Base-by-base conservation (phyloP, 92 coral and sea anemone species). In the Paramuricea clavata region DNA sequence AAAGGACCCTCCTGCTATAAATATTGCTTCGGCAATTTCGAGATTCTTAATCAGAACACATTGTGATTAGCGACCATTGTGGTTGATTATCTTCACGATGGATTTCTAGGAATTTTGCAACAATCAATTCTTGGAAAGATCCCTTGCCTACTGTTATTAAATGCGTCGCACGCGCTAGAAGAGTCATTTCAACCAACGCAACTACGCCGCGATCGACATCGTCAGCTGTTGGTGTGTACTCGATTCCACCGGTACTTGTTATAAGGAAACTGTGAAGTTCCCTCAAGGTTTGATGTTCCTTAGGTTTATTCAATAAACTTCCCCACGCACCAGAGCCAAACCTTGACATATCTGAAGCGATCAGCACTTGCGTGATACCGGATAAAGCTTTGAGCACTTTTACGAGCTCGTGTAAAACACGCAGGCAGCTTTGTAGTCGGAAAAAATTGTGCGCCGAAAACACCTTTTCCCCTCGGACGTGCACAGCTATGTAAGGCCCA, bases 381-480 rank as follows among this genome's bases (percentile, higher is more conserved):
- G 72, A 86, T 50, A 65, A 57, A 13, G 67, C 69, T 74, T 86
- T 88, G 42, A 94, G 71, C 65, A 79, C 81, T 49, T 49, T 77
- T 30, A 91, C 90, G 49, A 77, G 49, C 35, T 87, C 85, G 22
- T 87, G 68, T 64, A 94, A 74, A 22, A 85, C 89, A 42, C 88
- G 57, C 61, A 95, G 54, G 69, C 98, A 95, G 33, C 67, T 88
- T 22, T 54, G 64, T 12, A 95, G 34, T 74, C 89, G 88, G 28
- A 83, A 90, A 11, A 92, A 82, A 32, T 93, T 93, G 67, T 95
- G 94, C 95, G 95, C 87, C 27, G 82, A 92, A 2, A 92, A 81
- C 50, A 94, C 95, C 42, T 95, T 83, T 70, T 94, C 98, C 32
- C 98, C 91, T 0, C 98, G 93, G 16, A 95, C 79, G 22, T 95